Percentiles rank a stretch among this genome's conserved stretches.
phyloP scores from a whole-genome alignment of 2,113 vertebrate genomes.

The Hucho hucho region DNA sequence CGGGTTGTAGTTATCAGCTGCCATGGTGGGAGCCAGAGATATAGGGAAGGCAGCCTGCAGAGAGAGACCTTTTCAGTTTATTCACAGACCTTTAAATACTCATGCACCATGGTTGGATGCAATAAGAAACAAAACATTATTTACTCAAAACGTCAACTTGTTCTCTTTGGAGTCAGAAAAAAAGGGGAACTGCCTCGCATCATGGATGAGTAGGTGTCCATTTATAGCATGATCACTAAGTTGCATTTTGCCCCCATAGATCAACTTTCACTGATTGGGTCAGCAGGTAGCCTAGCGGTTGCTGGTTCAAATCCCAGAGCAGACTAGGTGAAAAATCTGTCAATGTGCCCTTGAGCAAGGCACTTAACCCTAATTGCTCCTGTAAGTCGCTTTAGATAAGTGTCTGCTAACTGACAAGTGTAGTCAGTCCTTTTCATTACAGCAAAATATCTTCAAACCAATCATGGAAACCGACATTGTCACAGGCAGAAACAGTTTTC shows the following conservation, averaged over 20 bases:
- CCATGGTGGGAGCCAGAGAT: slow-evolving; percentile 74
- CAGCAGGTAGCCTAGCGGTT: no score
- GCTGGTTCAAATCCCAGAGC: no score
- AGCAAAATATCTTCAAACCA: background rate
- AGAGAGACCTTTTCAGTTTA: slow-evolving; percentile 6
- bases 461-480: background rate
- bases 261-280: background rate
- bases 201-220: background rate
- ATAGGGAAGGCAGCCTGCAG: slow-evolving; percentile 72
- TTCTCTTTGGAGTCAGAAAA: background rate
- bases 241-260: background rate
- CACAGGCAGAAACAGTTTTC: background rate
- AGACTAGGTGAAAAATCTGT: no score
- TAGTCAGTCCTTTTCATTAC: background rate
- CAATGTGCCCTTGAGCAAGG: no score
- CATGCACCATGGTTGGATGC: background rate
- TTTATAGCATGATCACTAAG: background rate
- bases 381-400: no score
- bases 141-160: background rate
- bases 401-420: no score
- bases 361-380: no score
- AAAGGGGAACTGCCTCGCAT: background rate
- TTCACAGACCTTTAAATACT: background rate
- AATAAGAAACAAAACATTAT: background rate
- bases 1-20: slow-evolving; percentile 77